Evolutionary conservation across 2,797 vertebrate genomes (phyloP).

Genomic region (Anisognathus igniventris): DNA sequence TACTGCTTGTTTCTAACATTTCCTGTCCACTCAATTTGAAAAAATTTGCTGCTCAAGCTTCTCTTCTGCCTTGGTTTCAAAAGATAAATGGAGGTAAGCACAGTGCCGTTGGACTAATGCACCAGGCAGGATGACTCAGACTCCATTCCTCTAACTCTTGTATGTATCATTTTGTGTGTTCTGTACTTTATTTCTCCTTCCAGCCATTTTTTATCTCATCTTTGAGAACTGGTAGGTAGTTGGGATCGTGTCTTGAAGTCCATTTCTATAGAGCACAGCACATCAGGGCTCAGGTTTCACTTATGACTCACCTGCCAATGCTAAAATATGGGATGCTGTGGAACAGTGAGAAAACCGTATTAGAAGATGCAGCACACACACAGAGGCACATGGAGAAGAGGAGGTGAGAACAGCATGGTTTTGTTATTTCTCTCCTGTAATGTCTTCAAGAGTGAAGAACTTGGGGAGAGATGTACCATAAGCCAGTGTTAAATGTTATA

Average conservation of each 20-base stretch:
- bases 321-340: neutral
- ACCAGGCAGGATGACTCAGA: neutral
- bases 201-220: neutral
- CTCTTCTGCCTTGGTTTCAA: neutral
- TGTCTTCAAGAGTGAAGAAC: neutral
- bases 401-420: neutral
- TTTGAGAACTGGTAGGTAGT: neutral
- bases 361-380: neutral
- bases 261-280: neutral
- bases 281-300: neutral
- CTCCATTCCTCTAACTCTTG: neutral
- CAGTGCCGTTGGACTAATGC: neutral
- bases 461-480: neutral
- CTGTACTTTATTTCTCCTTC: neutral
- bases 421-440: neutral
- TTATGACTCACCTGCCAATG: neutral
- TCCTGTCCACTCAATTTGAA: neutral
- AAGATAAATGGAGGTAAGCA: neutral
- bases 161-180: neutral
- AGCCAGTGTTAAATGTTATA: neutral
- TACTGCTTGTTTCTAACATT: slow-evolving; percentile 16
- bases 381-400: neutral
- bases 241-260: accelerated
- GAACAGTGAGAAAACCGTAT: accelerated
- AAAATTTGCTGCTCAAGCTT: neutral